Conservation (phyloP, 53 echinoderm and acorn worm species). For the Holothuria leucospilota region DNA sequence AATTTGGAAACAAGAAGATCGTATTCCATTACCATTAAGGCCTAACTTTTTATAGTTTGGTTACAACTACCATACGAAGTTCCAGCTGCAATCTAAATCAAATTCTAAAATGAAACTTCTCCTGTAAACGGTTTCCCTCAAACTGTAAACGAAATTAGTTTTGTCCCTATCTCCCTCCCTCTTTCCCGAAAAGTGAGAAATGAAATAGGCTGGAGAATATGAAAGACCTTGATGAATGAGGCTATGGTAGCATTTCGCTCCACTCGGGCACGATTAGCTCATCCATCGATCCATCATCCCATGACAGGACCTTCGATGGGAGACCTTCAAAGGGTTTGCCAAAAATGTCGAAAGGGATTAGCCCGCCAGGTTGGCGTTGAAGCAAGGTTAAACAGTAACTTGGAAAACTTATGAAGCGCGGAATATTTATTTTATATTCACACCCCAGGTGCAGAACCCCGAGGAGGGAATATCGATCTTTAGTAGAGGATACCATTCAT, state of each 20-base stretch:
- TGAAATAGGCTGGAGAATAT: constrained; percentile 36
- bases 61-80: too few relatives aligned
- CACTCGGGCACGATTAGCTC: constrained; percentile 34
- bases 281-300: constrained; percentile 49
- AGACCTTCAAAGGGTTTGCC: constrained; percentile 35
- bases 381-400: constrained; percentile 35
- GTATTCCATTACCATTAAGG: too few relatives aligned
- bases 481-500: not conserved
- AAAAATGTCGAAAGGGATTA: constrained; percentile 38
- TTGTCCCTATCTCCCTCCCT: not conserved
- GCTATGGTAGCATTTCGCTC: constrained; percentile 4
- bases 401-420: constrained; percentile 34
- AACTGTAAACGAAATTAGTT: not conserved
- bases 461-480: not conserved
- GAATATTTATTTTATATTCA: constrained; percentile 43
- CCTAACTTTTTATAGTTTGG: too few relatives aligned
- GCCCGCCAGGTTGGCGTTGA: constrained; percentile 45
- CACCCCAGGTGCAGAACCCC: constrained; percentile 29
- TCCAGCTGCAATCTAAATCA: too few relatives aligned
- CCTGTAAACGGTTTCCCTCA: constrained; percentile 22
- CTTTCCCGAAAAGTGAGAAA: constrained; percentile 16
- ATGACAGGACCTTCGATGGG: constrained; percentile 17
- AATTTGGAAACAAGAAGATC: too few relatives aligned
- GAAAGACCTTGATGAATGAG: constrained; percentile 41
- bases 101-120: not conserved